Evolutionary conservation across 2,113 vertebrate genomes (phyloP).

Genomic region (Cyprinodon variegatus): DNA sequence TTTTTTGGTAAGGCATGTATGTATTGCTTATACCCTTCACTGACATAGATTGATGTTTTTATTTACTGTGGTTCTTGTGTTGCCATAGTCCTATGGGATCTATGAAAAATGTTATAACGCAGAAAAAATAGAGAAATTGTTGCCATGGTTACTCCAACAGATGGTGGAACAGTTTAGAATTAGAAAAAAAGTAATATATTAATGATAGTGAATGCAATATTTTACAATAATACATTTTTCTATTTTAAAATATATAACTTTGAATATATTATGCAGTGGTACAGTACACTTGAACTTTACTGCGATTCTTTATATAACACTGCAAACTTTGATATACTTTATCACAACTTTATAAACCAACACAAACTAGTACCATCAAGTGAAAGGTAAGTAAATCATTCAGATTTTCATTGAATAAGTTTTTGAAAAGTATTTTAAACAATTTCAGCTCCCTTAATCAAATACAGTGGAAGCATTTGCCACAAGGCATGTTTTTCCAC

Average conservation of each 20-base stretch:
- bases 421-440: not conserved
- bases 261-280: not conserved
- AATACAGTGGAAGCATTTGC: not conserved
- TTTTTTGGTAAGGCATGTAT: not conserved
- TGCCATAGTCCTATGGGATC: not conserved
- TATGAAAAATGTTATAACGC: not conserved
- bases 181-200: not conserved
- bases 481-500: too few species aligned
- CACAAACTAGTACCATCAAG: too few species aligned
- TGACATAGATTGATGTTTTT: conserved; percentile 1
- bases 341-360: not conserved
- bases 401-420: not conserved
- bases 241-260: conserved; percentile 5
- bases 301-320: too few species aligned
- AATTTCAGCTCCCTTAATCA: not conserved
- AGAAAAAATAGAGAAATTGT: conserved; percentile 9
- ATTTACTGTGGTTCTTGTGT: not conserved
- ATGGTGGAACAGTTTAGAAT: too few species aligned
- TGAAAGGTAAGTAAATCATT: not conserved
- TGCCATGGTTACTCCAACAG: conserved; percentile 13
- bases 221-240: conserved; percentile 19
- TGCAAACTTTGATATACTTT: not conserved
- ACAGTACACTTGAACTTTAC: too few species aligned
- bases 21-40: not conserved
- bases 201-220: conserved; percentile 7